phyloP scores from a whole-genome alignment of 92 coral and sea anemone genomes.

The Metridium senile region DNA sequence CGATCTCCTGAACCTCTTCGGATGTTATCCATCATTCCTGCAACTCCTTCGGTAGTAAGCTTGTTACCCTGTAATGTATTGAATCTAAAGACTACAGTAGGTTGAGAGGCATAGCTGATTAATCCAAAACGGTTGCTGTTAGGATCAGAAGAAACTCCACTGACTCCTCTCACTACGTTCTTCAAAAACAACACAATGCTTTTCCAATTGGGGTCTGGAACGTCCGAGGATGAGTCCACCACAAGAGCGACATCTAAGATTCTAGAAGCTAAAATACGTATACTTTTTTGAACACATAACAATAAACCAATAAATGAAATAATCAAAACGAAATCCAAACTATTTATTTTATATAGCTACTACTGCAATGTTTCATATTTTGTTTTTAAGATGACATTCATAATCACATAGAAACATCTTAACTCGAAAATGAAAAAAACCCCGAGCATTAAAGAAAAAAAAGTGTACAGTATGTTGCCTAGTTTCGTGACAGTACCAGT shows the following conservation, averaged over 20 bases:
- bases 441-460: too few species aligned
- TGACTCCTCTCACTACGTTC: constrained; percentile 16
- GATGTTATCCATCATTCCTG: constrained; percentile 4
- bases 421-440: too few species aligned
- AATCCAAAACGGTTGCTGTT: constrained; percentile 40
- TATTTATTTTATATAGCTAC: too few species aligned
- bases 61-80: constrained; percentile 17
- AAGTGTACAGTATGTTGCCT: too few species aligned
- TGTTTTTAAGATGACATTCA: too few species aligned
- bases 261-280: neutral
- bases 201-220: constrained; percentile 25
- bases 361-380: too few species aligned
- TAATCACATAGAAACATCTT: too few species aligned
- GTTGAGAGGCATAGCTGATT: constrained; percentile 28
- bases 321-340: neutral
- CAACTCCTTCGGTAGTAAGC: constrained; percentile 1
- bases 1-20: constrained; percentile 33
- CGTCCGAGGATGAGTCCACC: constrained; percentile 26
- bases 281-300: neutral
- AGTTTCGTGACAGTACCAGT: too few species aligned
- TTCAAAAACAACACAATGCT: constrained; percentile 18
- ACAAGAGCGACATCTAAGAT: constrained; percentile 21
- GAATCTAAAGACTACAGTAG: constrained; percentile 11
- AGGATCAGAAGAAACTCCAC: constrained; percentile 18
- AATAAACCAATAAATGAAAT: neutral